Evolutionary conservation across 2,113 vertebrate species (phyloP).

Genomic region (Prolemur simus): DNA sequence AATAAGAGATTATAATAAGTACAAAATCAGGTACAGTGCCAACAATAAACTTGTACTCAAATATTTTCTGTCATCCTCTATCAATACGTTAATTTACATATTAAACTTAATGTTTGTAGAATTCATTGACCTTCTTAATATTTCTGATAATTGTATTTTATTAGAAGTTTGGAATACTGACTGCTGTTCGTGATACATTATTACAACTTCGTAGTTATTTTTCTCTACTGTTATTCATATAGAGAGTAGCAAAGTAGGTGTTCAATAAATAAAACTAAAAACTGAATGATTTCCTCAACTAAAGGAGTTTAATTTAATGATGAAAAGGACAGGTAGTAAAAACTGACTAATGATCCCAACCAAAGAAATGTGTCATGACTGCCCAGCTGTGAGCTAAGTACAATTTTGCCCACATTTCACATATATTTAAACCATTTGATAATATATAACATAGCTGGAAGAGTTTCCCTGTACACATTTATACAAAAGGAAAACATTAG

Average conservation of each 20-base stretch:
- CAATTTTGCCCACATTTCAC: neutral
- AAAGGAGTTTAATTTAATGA: neutral
- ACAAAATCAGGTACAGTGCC: neutral
- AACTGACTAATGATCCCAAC: neutral
- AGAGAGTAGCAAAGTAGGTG: neutral
- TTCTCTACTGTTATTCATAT: neutral
- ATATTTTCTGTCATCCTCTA: neutral
- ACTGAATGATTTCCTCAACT: neutral
- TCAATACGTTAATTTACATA: neutral
- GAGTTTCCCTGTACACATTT: neutral
- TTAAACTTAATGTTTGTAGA: neutral
- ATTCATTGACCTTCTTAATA: neutral
- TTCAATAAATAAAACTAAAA: neutral
- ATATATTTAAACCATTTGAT: neutral
- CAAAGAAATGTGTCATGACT: neutral
- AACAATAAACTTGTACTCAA: neutral
- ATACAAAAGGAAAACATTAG: neutral
- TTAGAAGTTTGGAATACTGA: neutral
- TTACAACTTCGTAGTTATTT: neutral
- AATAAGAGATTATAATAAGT: neutral
- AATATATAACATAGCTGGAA: neutral
- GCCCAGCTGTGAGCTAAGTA: neutral
- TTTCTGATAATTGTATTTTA: neutral
- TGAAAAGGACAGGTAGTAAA: neutral
- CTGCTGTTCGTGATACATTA: neutral